phyloP scores from a whole-genome alignment of 64 coral and sea anemone genomes.

The Hydrozoanthus tunicans region DNA sequence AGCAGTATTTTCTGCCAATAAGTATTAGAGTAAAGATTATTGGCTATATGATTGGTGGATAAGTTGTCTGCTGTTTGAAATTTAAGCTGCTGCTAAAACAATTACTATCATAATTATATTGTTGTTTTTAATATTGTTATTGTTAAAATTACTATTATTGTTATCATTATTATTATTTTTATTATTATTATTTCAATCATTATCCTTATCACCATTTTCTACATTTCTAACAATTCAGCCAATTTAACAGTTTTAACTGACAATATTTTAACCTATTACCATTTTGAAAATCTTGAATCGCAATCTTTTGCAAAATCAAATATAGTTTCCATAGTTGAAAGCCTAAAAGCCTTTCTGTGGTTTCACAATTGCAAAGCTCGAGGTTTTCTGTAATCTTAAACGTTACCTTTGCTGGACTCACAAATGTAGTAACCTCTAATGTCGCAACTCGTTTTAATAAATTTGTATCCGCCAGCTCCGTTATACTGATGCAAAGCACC shows the following conservation, averaged over 20 bases:
- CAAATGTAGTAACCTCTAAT: background rate
- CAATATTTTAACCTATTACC: no score
- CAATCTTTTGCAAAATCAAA: no score
- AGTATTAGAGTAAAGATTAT: background rate
- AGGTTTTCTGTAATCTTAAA: background rate
- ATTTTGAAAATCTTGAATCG: no score
- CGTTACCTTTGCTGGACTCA: constrained; percentile 27
- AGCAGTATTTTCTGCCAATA: constrained; percentile 1
- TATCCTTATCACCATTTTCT: background rate
- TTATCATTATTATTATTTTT: background rate
- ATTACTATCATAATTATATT: no score
- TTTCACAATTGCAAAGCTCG: no score
- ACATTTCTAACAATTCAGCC: background rate
- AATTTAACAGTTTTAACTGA: no score
- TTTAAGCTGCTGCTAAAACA: no score
- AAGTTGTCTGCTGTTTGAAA: no score
- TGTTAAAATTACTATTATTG: background rate
- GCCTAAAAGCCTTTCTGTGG: no score
- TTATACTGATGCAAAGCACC: constrained; percentile 4
- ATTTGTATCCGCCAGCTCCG: background rate
- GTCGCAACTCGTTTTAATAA: background rate
- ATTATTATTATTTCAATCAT: background rate
- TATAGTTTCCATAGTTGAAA: no score
- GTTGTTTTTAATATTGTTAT: no score
- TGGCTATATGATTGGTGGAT: no score